phyloP scores from a whole-genome alignment of 1,140 invertebrate genomes.

The Archegozetes longisetosus region DNA sequence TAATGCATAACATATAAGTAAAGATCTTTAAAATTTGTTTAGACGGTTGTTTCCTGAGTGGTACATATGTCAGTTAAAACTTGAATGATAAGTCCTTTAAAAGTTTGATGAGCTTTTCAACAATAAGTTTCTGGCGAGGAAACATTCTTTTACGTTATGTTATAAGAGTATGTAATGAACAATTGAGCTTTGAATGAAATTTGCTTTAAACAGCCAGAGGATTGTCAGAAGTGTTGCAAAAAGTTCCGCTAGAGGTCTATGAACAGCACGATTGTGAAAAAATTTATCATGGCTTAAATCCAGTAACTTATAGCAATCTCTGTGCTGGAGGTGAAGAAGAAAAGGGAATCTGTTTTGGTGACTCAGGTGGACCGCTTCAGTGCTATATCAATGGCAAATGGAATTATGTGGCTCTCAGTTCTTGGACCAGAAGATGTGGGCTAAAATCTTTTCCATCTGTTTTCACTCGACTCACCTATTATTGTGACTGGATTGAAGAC shows the following conservation, averaged over 20 bases:
- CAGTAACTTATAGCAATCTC: not conserved
- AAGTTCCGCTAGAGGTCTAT: not conserved
- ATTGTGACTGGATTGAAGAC: not conserved
- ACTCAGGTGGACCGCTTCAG: constrained; percentile 66
- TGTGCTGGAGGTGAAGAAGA: not conserved
- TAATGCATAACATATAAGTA: no score
- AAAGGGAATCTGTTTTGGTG: constrained; percentile 33
- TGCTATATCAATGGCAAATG: constrained; percentile 25
- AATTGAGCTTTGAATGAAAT: no score
- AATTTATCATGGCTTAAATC: not conserved
- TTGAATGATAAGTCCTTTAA: no score
- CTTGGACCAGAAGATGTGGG: not conserved
- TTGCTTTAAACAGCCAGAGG: no score
- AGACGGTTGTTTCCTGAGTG: no score
- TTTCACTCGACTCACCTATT: not conserved
- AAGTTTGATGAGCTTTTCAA: no score
- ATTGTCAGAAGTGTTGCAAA: not conserved
- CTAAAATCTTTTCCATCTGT: not conserved
- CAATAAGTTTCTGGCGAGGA: no score
- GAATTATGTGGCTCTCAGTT: not conserved
- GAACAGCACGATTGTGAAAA: not conserved
- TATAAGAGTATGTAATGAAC: no score
- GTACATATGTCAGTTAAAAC: no score
- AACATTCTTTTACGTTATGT: no score
- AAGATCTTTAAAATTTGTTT: no score